Base-by-base conservation (phyloP, 2,888 invertebrate genomes). In the Erebia epiphron region DNA sequence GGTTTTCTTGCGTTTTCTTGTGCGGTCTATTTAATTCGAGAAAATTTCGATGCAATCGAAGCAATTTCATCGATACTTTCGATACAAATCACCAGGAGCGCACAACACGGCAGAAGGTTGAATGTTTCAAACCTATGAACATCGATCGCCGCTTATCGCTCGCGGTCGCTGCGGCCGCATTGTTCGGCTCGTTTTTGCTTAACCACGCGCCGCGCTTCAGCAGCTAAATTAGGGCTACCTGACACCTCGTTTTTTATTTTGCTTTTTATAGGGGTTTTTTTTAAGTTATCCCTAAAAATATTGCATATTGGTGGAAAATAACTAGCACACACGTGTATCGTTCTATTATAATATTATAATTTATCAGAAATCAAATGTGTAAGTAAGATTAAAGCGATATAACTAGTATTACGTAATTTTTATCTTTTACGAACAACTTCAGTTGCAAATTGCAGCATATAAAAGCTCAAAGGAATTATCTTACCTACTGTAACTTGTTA, bases 71-170 rank as follows among this genome's bases (percentile, higher is more conserved):
- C 82, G 82, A 88, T 87, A 83, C 79, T 79, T 79, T 84, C 86
- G 83, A 86, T 86, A 84, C 78, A 78, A 82, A 80, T 80, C 77
- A 88, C 82, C 80, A 87, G 83, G 85, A 80, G 79, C 71, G 79
- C 84, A 88, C 83, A 80, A 81, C 73, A 73, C 77, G 76, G 78
- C 78, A 81, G 79, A 81, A 86, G 85, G 81, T 84, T 72, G 69
- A 75, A 67, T 73, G 71, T 76, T 75, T 76, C 74, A 74, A 78
- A 73, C 75, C 73, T 67, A 67, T 71, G 75, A 79, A 80, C 83
- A 86, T 88, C 88, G 88, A 88, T 88, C 86, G 84, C 71, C 75
- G 82, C 80, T 86, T 86, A 87, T 86, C 87, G 85, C 80, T 81
- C 74, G 76, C 74, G 76, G 76, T 73, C 75, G 73, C 72, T 74